Evolutionary conservation across 2,797 vertebrate genomes (phyloP).

Genomic region (Clarias laeviceps): DNA sequence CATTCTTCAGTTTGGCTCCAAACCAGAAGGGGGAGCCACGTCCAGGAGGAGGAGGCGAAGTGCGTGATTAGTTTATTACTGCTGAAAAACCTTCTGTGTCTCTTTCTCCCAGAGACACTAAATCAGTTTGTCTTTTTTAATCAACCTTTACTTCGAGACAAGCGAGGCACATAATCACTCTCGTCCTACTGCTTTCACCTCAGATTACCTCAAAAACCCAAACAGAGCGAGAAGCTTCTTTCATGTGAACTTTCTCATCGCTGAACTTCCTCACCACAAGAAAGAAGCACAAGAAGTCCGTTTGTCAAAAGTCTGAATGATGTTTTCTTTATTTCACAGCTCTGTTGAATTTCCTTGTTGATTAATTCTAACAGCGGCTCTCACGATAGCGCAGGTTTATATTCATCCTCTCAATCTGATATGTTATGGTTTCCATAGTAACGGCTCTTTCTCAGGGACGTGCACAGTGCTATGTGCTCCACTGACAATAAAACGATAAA

Average conservation of each 20-base stretch:
- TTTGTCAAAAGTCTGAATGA: neutral
- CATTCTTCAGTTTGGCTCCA: slow-evolving; percentile 4
- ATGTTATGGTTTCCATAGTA: neutral
- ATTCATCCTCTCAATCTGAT: neutral
- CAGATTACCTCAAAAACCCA: neutral
- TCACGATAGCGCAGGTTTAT: neutral
- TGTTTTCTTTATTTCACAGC: neutral
- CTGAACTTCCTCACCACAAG: neutral
- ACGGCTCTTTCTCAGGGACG: neutral
- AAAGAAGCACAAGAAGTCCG: neutral
- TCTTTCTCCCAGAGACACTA: neutral
- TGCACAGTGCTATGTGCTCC: neutral
- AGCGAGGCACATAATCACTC: neutral
- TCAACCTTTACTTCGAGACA: neutral
- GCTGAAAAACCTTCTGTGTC: neutral
- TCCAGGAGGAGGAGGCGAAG: neutral
- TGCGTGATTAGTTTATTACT: neutral
- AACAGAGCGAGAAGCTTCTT: neutral
- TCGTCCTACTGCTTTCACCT: neutral
- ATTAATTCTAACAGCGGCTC: neutral
- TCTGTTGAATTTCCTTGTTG: neutral
- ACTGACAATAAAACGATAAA: no score
- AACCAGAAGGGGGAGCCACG: neutral
- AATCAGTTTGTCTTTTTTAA: neutral
- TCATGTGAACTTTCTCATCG: neutral